Evolutionary conservation across 2,797 vertebrate genomes (phyloP).

Genomic region (Hybognathus amarus): DNA sequence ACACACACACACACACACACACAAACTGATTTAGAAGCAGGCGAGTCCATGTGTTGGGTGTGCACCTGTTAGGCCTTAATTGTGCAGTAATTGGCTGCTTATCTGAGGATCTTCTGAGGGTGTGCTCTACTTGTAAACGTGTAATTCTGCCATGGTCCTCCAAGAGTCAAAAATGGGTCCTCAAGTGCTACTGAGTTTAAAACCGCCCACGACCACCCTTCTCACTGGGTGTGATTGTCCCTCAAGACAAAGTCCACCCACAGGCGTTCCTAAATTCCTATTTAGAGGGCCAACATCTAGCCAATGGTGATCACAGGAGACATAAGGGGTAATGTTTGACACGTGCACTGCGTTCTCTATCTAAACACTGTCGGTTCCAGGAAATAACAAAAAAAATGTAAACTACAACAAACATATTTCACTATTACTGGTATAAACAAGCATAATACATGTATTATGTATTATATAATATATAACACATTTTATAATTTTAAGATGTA

Average conservation of each 20-base stretch:
- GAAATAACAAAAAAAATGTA: background rate
- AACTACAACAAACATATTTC: background rate
- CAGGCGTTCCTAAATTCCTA: background rate
- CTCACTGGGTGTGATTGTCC: slow-evolving; percentile 24
- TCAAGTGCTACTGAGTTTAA: background rate
- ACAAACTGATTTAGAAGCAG: slow-evolving; percentile 12
- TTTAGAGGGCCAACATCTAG: background rate
- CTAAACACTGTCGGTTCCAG: background rate
- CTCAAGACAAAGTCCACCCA: slow-evolving; percentile 12
- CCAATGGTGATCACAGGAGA: background rate
- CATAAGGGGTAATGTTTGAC: background rate
- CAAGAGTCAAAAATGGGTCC: slow-evolving; percentile 11
- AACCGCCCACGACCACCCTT: slow-evolving; percentile 10
- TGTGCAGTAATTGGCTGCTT: slow-evolving; percentile 50
- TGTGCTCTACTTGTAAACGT: slow-evolving; percentile 43
- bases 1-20: background rate
- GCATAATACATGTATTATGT: background rate
- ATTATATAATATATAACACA: background rate
- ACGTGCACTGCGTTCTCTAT: background rate
- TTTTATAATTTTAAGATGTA: background rate
- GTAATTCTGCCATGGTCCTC: slow-evolving; percentile 35
- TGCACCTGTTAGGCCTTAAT: slow-evolving; percentile 50
- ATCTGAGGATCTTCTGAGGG: slow-evolving; percentile 42
- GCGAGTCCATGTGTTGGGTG: slow-evolving; percentile 25
- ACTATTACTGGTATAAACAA: background rate